Evolutionary conservation across 1,140 invertebrate genomes (phyloP).

Genomic region (Euura saliciscinereae): DNA sequence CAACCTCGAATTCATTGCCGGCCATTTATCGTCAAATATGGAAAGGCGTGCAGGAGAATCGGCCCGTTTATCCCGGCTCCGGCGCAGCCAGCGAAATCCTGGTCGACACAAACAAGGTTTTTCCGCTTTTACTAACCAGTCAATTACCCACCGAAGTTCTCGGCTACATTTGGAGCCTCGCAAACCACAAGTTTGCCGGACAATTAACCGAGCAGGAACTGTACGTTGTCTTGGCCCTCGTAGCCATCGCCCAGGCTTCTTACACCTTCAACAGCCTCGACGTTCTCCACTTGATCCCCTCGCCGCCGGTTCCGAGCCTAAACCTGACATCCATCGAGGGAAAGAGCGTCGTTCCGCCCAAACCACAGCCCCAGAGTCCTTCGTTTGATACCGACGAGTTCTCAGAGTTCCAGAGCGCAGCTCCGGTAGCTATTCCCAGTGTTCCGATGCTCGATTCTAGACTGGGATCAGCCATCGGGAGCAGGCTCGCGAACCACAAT

Average conservation of each 20-base stretch:
- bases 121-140: slow-evolving; percentile 67
- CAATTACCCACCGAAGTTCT: slow-evolving; percentile 65
- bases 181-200: slow-evolving; percentile 66
- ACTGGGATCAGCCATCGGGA: slow-evolving; percentile 58
- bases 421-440: slow-evolving; percentile 39
- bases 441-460: slow-evolving; percentile 49
- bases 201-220: slow-evolving; percentile 67
- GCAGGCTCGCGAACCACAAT: slow-evolving; percentile 61
- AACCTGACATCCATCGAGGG: slow-evolving; percentile 43
- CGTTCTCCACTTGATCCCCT: slow-evolving; percentile 59
- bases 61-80: slow-evolving; percentile 22
- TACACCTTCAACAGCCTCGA: slow-evolving; percentile 60
- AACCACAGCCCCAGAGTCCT: slow-evolving; percentile 16
- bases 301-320: slow-evolving; percentile 62
- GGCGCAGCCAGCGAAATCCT: slow-evolving; percentile 42
- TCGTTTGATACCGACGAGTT: slow-evolving; percentile 60
- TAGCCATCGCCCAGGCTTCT: slow-evolving; percentile 68
- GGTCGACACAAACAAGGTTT: slow-evolving; percentile 67
- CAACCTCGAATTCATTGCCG: slow-evolving; percentile 56
- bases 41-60: slow-evolving; percentile 54
- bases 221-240: slow-evolving; percentile 66
- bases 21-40: slow-evolving; percentile 59
- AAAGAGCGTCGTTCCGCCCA: slow-evolving; percentile 15
- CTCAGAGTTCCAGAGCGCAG: slow-evolving; percentile 67
- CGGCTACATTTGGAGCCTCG: slow-evolving; percentile 69